Evolutionary conservation across 2,888 invertebrate species (phyloP), one percentile per base, ranked within the genome.

Genomic region (Noctua fimbriata): DNA sequence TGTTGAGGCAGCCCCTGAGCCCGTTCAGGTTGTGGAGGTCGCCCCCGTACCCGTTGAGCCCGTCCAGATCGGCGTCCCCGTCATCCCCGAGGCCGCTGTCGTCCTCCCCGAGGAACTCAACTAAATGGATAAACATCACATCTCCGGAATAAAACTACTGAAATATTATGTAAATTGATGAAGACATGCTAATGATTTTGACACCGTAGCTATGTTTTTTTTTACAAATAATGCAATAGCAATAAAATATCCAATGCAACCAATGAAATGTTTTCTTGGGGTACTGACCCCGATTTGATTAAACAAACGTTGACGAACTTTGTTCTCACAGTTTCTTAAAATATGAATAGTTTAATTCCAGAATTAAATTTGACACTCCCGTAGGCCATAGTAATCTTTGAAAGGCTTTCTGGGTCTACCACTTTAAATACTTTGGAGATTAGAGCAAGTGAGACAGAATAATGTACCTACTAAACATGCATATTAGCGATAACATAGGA

Each of bases 31-130:
- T 1, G 16, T 73, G 18, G 78, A 82, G 10, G 76, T 71, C 55
- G 74, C 74, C 2, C 89, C 89, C 36, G 82, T 89, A 55, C 74
- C 85, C 55, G 86, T 78, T 6, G 90, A 87, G 76, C 88, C 86
- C 28, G 84, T 85, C 63, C 81, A 79, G 21, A 76, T 82, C 67
- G 88, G 90, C 67, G 67, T 90, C 78, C 91, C 92, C 74, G 87
- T 92, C 86, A 73, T 93, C 82, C 92, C 93, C 69, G 79, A 86
- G 24, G 91, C 92, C 86, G 93, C 84, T 1, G 81, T 90, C 71
- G 84, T 82, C 58, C 90, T 90, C 70, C 91, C 91, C 67, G 91
- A 88, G 12, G 75, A 79, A 10, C 91, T 91, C 24, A 91, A 91
- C 90, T 91, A 89, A 90, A 69, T 67, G 14, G 49, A 7, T 69